Conservation (phyloP, 1,140 invertebrate genomes). For the Uloborus diversus region DNA sequence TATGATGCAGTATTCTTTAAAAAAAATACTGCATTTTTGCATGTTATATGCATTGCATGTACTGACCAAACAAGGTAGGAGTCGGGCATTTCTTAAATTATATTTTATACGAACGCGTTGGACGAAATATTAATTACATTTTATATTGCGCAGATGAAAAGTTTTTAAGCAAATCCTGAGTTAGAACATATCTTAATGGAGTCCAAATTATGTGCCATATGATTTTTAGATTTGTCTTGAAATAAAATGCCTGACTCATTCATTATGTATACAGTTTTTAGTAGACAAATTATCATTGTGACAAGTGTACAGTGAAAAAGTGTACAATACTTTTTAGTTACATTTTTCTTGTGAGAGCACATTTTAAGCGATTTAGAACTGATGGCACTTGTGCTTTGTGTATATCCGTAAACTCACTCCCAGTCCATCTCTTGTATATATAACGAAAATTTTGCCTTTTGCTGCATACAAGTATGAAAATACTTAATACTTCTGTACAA, state of each 20-base stretch:
- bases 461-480: too few species aligned
- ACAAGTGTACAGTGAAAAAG: neutral
- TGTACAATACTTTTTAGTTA: slow-evolving; percentile 14
- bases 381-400: neutral
- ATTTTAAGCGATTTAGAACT: neutral
- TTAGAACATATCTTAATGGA: neutral
- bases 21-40: neutral
- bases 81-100: neutral
- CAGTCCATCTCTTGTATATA: neutral
- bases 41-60: neutral
- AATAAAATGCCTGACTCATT: neutral
- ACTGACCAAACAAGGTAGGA: neutral
- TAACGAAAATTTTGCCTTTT: neutral
- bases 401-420: slow-evolving; percentile 7
- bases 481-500: neutral
- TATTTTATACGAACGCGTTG: neutral
- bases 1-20: neutral
- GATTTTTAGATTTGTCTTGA: neutral
- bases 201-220: slow-evolving; percentile 15
- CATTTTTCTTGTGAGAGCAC: neutral
- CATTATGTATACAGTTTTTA: neutral
- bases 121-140: neutral
- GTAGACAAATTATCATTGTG: neutral
- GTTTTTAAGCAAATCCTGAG: neutral
- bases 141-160: neutral